Conservation (phyloP, 2,113 vertebrate genomes). For the Alces alces region DNA sequence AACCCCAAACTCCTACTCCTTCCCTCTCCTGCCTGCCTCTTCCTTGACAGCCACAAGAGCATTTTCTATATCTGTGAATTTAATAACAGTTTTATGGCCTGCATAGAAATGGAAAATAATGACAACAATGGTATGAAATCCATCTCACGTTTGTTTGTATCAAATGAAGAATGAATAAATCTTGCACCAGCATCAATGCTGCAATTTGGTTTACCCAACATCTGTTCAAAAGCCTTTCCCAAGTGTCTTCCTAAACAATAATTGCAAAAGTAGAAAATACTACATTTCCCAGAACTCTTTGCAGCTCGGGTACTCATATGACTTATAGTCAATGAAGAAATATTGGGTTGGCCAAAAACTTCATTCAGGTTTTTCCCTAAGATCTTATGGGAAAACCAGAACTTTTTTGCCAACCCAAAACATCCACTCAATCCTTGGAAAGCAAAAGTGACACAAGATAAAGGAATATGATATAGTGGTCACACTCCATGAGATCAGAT, state of each 20-base stretch:
- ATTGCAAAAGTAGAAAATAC: not conserved
- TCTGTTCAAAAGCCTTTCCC: not conserved
- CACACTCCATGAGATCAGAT: not conserved
- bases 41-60: not conserved
- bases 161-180: not conserved
- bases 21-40: not conserved
- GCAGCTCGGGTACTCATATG: not conserved
- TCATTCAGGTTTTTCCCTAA: not conserved
- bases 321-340: not conserved
- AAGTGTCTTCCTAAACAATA: not conserved
- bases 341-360: not conserved
- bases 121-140: not conserved
- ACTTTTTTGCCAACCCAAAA: not conserved
- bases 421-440: not conserved
- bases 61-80: not conserved
- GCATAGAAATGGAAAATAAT: not conserved
- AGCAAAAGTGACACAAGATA: not conserved
- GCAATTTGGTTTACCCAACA: not conserved
- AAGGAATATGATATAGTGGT: not conserved
- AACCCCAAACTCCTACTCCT: not conserved
- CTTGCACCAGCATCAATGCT: not conserved
- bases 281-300: not conserved
- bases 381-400: not conserved
- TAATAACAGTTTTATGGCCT: not conserved
- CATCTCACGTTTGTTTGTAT: not conserved